Evolutionary conservation across 2,113 vertebrate genomes (phyloP).

Genomic region (Equus quagga): DNA sequence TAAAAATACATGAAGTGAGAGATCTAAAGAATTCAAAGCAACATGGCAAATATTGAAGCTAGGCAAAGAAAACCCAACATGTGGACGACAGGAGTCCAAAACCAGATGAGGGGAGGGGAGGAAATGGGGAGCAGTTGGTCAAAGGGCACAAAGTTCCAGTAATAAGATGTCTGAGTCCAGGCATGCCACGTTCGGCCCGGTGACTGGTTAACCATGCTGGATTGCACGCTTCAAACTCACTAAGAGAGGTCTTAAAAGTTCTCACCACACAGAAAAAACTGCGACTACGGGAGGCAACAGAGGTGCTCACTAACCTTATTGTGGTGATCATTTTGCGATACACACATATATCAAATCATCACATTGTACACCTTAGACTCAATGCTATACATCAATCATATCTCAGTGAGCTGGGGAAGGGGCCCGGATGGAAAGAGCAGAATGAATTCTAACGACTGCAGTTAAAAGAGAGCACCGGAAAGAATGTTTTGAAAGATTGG

Average conservation of each 20-base stretch:
- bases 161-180: fast-evolving
- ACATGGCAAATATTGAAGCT: fast-evolving
- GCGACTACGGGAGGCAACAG: fast-evolving
- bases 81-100: fast-evolving
- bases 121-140: fast-evolving
- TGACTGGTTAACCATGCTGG: fast-evolving
- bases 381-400: fast-evolving
- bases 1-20: too few relatives aligned
- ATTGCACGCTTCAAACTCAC: fast-evolving
- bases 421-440: fast-evolving
- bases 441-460: fast-evolving
- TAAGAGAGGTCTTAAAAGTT: too few relatives aligned
- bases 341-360: fast-evolving
- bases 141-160: too few relatives aligned
- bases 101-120: neutral
- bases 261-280: neutral
- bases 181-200: fast-evolving
- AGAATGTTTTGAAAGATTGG: neutral
- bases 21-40: neutral
- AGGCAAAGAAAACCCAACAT: neutral
- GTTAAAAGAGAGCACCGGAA: neutral
- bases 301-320: fast-evolving
- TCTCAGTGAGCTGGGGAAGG: too few relatives aligned
- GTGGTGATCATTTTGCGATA: fast-evolving
- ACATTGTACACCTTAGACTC: fast-evolving